Evolutionary conservation across 2,797 vertebrate genomes (phyloP), one percentile per base, ranked within the genome.

Genomic region (Clarias laeviceps): DNA sequence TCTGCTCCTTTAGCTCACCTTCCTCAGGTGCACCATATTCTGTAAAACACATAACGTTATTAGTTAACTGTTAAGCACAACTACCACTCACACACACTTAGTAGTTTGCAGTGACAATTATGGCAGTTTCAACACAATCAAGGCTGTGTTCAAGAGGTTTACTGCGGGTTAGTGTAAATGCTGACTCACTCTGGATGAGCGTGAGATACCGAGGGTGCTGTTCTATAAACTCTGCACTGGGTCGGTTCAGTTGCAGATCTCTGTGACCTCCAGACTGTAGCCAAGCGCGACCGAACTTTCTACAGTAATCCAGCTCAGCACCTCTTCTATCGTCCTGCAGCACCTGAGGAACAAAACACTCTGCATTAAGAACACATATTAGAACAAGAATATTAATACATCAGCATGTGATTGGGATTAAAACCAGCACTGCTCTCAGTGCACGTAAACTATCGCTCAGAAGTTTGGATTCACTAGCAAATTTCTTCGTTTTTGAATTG

Each of bases 301-400:
- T 99, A 7, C 96, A 93, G 91, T 99, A 99, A 90, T 99, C 98
- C 0, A 97, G 95, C 94, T 99, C 98, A 4, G 97, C 97, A 86
- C 97, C 97, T 88, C 88, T 95, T 88, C 98, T 90, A 82, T 98
- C 97, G 4, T 95, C 93, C 0, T 90, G 88, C 2, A 83, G 56
- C 84, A 99, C 92, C 97, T 99, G 89, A 83, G 57, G 73, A 77
- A 54, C 61, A 84, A 12, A 69, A 83, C n/a, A 29, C 27, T 32
- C 61, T 79, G 45, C 34, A 22, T 40, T 8, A 40, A 6, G 34
- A 9, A 22, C 7, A 32, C 3, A 3, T 32, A 15, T 56, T 56
- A 20, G 5, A 57, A 22, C 3, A 7, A 32, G 73, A 8, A 8
- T 54, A 76, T 54, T 8, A 1, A 74, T 45, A 45, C 7, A 73